phyloP scores from a whole-genome alignment of 2,888 invertebrate genomes.

The Noctuana brunneofusca region DNA sequence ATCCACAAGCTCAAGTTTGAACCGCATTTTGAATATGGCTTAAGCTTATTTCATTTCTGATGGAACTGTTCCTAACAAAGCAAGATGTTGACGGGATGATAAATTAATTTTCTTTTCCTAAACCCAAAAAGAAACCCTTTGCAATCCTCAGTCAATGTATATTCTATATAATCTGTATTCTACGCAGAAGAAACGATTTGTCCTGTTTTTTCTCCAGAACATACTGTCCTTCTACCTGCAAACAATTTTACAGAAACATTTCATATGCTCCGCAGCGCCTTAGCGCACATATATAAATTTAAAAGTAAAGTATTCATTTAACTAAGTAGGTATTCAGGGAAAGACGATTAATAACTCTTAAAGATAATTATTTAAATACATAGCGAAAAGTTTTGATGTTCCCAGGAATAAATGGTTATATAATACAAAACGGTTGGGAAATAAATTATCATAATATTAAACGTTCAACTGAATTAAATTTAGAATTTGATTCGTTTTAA shows the following conservation, averaged over 20 bases:
- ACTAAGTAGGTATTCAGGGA: not conserved
- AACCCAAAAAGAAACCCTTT: no score
- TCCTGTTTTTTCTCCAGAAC: not conserved
- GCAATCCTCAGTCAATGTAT: no score
- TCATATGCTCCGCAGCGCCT: not conserved
- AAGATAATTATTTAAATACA: constrained; percentile 20
- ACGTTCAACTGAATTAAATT: no score
- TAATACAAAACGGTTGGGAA: constrained; percentile 3
- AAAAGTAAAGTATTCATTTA: constrained; percentile 11
- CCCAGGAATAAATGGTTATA: constrained; percentile 17
- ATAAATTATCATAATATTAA: not conserved
- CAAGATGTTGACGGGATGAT: no score
- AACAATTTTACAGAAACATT: constrained; percentile 6
- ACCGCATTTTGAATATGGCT: no score
- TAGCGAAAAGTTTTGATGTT: constrained; percentile 6
- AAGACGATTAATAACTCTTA: constrained; percentile 15
- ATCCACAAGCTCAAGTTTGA: no score
- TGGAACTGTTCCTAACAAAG: no score
- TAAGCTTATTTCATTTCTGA: no score
- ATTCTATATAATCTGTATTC: no score
- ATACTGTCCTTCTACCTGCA: not conserved
- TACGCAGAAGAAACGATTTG: not conserved
- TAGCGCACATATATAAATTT: no score
- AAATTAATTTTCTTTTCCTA: no score
- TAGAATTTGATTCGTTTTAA: no score